A percentile compares a stretch with the other conserved stretches of the same genome.
These are phyloP conservation scores for Nemoura dubitans DNA, from an alignment of 2,888 invertebrate genomes.

Conservation along the genomic window DNA sequence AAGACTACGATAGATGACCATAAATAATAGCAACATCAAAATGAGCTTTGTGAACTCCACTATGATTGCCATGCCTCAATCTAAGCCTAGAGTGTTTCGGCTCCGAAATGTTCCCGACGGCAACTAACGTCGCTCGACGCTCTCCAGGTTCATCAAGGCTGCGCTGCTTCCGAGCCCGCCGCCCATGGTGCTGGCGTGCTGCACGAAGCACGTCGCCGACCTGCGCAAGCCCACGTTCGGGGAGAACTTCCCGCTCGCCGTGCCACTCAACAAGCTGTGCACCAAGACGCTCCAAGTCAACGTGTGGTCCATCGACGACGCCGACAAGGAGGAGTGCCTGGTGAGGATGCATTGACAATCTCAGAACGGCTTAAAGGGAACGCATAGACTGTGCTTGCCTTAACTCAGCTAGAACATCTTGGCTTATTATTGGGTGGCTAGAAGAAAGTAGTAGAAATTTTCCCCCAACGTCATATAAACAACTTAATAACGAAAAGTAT, in stretches of 20 bases:
- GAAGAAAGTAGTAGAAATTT: no score
- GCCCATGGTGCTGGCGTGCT: constrained; percentile 66
- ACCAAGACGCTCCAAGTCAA: constrained; percentile 92
- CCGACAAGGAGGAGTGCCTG: constrained; percentile 81
- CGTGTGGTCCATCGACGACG: constrained; percentile 75
- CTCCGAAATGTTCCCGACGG: neutral
- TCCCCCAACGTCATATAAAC: no score
- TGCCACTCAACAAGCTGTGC: constrained; percentile 78
- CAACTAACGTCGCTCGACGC: neutral
- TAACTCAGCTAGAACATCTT: no score
- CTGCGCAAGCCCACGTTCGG: constrained; percentile 79
- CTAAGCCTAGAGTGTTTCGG: no score
- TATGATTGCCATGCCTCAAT: no score
- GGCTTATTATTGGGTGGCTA: no score
- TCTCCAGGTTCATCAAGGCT: constrained; percentile 76
- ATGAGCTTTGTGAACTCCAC: no score
- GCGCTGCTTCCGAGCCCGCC: constrained; percentile 74
- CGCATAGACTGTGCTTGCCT: no score
- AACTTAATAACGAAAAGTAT: no score
- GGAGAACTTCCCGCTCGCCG: constrained; percentile 79
- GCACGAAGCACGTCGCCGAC: constrained; percentile 76
- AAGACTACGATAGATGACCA: no score
- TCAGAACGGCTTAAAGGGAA: no score
- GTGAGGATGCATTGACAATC: constrained; percentile 76
- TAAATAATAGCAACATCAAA: no score